Base-by-base conservation (phyloP, 2,888 invertebrate species). In the Heteromurus nitidus region DNA sequence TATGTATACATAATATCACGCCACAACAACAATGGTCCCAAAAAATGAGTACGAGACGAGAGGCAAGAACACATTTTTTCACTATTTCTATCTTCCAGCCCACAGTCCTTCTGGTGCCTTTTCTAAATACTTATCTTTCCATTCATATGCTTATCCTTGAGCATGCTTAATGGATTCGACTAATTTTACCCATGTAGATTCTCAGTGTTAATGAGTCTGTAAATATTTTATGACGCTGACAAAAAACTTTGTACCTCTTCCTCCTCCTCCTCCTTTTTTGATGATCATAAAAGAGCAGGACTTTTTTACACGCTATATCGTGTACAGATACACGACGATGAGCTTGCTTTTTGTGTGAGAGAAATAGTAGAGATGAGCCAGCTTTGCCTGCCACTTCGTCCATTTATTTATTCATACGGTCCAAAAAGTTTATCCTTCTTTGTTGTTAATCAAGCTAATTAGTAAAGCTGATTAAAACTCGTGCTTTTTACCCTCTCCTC, bases 151-250 rank as follows among this genome's bases (percentile, higher is more conserved):
- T 70, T 62, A n/a, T 31, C 24, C 36, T 69, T 65, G 31, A 64
- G 24, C 31, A 72, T 70, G 47, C 72, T 84, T 86, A 85, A 86
- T 86, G 86, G 86, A 85, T 85, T 85, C 69, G 79, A 84, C 85
- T 86, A 86, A 86, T 86, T 86, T 85, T 76, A 82, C 55, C 53
- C 80, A 82, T 83, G 79, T 82, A 77, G 75, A 85, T 83, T 55
- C 42, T 82, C 80, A 70, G 74, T 77, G 79, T 82, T 86, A 86
- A 86, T 86, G 86, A 86, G 82, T 77, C 76, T 69, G 65, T 86
- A 84, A 85, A 86, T 86, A 86, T 86, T 86, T 85, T 84, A 86
- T 85, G 81, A 60, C 65, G 11, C 50, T 75, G 69, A 47, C 44
- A 75, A 64, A 80, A 72, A 68, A 42, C 77, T 62, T 24, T 42